Base-by-base conservation (phyloP, 2,888 invertebrate species). In the Zhuqinia jingwanae region DNA sequence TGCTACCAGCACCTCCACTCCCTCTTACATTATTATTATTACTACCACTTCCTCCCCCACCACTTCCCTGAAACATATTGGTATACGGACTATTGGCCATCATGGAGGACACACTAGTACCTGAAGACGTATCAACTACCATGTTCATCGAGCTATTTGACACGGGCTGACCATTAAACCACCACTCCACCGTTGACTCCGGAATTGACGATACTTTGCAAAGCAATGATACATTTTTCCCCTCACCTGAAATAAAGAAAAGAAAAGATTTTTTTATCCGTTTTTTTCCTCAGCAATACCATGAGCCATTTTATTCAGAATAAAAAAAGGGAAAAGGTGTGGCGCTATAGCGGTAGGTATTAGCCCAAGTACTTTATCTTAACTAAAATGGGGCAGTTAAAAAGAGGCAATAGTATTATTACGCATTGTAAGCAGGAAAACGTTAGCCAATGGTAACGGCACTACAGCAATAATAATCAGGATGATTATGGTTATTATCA, bases 171-270 rank as follows among this genome's bases (percentile, higher is more conserved):
- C 60, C 96, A 92, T 96, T 96, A 93, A 96, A 96, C 92, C 95
- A 94, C 97, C 97, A 97, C 2, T 95, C 94, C 73, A 97, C 95
- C 92, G 95, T 95, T 10, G 97, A 96, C 92, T 96, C 96, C 0
- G 97, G 97, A 82, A 96, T 94, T 47, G 97, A 96, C 88, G 95
- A 95, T 42, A 97, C 96, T 92, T 95, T 94, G 92, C 97, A 97
- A 90, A 95, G 94, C 63, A 97, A 93, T 17, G 96, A 96, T 75
- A 97, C 95, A 92, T 97, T 97, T 90, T 95, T 95, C 0, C 96
- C 96, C 91, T 96, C 95, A 88, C 90, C 91, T 91, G 89, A 15
- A 86, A 90, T 56, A 56, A 70, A 70, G 22, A 22, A 70, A 47
- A 50, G 45, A 42, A 68, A 45, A 45, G 30, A 56, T 53, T 53